Conservation (phyloP, 2,888 invertebrate species). For the Isotomurus palustris region DNA sequence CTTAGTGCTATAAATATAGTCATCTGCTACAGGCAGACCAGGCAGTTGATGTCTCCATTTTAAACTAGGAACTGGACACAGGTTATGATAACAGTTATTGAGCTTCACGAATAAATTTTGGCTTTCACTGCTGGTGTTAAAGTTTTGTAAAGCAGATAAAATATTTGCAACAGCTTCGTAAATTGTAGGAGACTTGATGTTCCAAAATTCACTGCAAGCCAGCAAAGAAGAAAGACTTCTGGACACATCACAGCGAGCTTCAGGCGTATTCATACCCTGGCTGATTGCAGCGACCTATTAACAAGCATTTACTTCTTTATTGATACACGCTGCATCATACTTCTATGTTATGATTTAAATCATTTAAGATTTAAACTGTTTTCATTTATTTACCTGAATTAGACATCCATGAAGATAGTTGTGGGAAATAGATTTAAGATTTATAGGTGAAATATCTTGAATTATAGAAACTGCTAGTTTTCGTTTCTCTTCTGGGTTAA, state of each 20-base stretch:
- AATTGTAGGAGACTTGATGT: conserved; percentile 16
- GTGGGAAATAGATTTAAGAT: not conserved
- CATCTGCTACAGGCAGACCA: conserved; percentile 28
- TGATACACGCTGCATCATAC: not conserved
- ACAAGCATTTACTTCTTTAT: not conserved
- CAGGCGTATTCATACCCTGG: no score
- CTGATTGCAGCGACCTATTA: not conserved
- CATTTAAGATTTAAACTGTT: not conserved
- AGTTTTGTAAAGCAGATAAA: not conserved
- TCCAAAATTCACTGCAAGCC: conserved; percentile 1
- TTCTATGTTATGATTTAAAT: not conserved
- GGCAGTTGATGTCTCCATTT: no score
- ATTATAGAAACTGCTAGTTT: conserved; percentile 14
- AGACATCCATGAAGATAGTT: conserved; percentile 39
- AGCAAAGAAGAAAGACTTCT: no score
- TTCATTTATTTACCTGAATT: conserved; percentile 27
- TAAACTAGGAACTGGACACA: no score
- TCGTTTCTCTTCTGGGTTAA: conserved; percentile 26
- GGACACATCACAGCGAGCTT: no score
- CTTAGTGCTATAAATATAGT: not conserved
- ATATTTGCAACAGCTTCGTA: conserved; percentile 23
- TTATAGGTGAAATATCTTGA: conserved; percentile 4
- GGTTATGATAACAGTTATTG: no score
- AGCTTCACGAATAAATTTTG: no score
- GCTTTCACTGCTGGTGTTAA: not conserved